Conservation (phyloP, 2,888 invertebrate species). For the Imbricaverruca yamaguchii region DNA sequence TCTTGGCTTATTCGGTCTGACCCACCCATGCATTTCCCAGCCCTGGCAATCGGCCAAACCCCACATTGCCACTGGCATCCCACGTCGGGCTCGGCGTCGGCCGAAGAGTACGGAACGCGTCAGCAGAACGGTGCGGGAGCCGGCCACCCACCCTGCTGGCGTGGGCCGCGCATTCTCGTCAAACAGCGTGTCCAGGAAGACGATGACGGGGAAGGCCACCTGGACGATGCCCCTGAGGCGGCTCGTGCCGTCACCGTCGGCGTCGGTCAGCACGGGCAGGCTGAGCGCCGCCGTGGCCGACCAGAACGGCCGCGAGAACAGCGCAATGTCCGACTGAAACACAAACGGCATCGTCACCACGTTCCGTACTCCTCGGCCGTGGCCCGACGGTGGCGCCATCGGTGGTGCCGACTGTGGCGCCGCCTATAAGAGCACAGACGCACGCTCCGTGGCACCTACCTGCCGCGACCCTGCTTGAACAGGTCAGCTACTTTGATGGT, state of each 20-base stretch:
- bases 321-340: constrained; percentile 6
- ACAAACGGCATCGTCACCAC: not conserved
- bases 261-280: constrained; percentile 28
- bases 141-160: not conserved
- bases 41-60: not conserved
- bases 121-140: not conserved
- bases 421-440: not conserved
- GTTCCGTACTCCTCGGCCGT: not conserved
- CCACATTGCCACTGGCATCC: too few species aligned
- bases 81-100: too few species aligned
- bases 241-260: constrained; percentile 25
- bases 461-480: not conserved
- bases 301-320: constrained; percentile 29
- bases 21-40: not conserved
- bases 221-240: constrained; percentile 27
- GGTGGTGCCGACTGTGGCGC: not conserved
- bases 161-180: constrained; percentile 23
- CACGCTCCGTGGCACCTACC: not conserved
- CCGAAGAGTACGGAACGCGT: too few species aligned
- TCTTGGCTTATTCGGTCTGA: not conserved
- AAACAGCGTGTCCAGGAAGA: constrained; percentile 31
- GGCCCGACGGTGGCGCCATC: not conserved
- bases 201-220: constrained; percentile 27
- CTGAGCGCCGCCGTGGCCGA: constrained; percentile 25
- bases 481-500: not conserved